Evolutionary conservation across 2,797 vertebrate species (phyloP).

Genomic region (Falco peregrinus): DNA sequence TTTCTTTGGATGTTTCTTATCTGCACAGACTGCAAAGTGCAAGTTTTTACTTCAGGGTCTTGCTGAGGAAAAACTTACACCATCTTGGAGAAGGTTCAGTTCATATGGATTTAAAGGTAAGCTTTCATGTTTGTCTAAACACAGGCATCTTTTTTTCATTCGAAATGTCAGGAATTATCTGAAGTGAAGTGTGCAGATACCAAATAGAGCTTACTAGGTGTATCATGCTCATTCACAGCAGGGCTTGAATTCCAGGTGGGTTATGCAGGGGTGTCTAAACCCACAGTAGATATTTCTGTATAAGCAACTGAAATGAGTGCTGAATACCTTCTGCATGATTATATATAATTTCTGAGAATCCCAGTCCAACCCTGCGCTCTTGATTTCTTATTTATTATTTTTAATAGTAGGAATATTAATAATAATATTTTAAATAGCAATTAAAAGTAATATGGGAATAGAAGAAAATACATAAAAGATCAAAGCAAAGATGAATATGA

Average conservation of each 20-base stretch:
- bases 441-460: background rate
- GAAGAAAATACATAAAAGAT: background rate
- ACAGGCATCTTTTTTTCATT: background rate
- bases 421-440: background rate
- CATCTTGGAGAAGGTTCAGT: background rate
- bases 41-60: background rate
- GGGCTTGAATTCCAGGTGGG: background rate
- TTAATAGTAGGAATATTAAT: background rate
- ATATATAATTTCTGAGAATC: background rate
- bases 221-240: background rate
- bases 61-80: background rate
- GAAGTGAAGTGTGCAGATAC: background rate
- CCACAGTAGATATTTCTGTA: background rate
- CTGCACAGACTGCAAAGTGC: background rate
- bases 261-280: background rate
- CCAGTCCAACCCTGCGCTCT: background rate
- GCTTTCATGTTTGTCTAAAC: background rate
- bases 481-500: background rate
- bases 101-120: background rate
- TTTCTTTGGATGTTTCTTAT: background rate
- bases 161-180: background rate
- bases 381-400: background rate
- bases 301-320: background rate
- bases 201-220: rapidly evolving
- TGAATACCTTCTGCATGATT: background rate